Evolutionary conservation across 1,140 invertebrate species (phyloP).

Genomic region (Bombus consobrinus): DNA sequence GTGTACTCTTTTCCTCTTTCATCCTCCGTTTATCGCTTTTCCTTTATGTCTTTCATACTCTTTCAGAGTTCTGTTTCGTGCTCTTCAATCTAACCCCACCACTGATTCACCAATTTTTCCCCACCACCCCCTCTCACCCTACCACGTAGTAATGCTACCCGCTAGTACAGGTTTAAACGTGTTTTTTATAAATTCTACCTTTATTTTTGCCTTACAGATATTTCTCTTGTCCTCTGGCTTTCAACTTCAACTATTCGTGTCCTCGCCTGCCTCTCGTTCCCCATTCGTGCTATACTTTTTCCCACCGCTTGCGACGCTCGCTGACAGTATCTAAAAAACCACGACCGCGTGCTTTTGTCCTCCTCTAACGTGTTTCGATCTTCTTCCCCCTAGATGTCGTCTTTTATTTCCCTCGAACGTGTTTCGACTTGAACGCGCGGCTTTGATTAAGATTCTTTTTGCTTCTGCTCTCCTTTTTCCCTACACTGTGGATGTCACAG

Average conservation of each 20-base stretch:
- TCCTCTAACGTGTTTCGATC: background rate
- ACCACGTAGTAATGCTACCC: background rate
- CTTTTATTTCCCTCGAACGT: background rate
- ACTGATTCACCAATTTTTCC: background rate
- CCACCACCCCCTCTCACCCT: background rate
- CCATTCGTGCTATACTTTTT: conserved; percentile 5
- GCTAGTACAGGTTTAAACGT: background rate
- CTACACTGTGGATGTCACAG: too few species aligned
- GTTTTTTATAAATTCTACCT: background rate
- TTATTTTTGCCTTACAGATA: conserved; percentile 3
- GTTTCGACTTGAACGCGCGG: background rate
- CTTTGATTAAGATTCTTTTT: background rate
- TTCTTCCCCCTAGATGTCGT: background rate
- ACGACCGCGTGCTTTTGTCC: background rate
- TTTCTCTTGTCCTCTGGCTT: background rate
- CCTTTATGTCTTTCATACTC: background rate
- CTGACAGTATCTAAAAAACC: background rate
- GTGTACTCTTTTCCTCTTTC: background rate
- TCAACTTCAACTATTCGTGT: background rate
- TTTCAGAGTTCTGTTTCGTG: background rate
- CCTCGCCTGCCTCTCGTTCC: background rate
- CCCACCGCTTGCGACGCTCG: background rate
- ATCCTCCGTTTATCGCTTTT: background rate
- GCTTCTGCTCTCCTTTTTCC: background rate
- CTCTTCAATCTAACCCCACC: background rate